Conservation (phyloP, 1,140 invertebrate genomes). For the Tyrophagus putrescentiae region DNA sequence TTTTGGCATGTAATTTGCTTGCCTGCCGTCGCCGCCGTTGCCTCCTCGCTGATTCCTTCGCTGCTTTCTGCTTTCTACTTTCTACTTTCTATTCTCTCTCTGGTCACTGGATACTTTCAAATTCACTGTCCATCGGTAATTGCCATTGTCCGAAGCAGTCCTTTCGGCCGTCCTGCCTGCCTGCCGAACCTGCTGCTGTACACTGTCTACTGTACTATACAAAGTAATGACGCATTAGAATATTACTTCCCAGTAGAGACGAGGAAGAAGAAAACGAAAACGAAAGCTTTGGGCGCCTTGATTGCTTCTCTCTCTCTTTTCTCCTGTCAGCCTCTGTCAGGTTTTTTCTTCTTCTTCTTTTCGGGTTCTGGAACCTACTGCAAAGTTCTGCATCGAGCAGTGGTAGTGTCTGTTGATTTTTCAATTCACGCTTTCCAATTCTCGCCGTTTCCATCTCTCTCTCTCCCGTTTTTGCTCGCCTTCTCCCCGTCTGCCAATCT, state of each 20-base stretch:
- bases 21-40: no score
- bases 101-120: conserved; percentile 13
- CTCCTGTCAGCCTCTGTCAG: conserved; percentile 2
- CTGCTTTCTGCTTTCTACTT: background rate
- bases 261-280: background rate
- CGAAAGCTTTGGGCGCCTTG: background rate
- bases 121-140: conserved; percentile 14
- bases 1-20: conserved; percentile 14
- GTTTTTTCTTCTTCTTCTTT: background rate
- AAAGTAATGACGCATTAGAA: conserved; percentile 16
- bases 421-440: no score
- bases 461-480: no score
- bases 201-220: no score
- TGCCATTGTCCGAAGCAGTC: conserved; percentile 15
- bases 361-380: background rate
- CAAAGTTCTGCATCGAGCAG: no score
- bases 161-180: no score
- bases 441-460: no score
- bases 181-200: no score
- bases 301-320: background rate
- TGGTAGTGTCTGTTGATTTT: conserved; percentile 6
- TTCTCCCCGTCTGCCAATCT: background rate
- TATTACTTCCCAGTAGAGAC: background rate
- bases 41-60: no score
- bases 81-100: no score